Evolutionary conservation across 2,113 vertebrate species (phyloP), one percentile per base, ranked within the genome.

Genomic region (Galemys pyrenaicus): DNA sequence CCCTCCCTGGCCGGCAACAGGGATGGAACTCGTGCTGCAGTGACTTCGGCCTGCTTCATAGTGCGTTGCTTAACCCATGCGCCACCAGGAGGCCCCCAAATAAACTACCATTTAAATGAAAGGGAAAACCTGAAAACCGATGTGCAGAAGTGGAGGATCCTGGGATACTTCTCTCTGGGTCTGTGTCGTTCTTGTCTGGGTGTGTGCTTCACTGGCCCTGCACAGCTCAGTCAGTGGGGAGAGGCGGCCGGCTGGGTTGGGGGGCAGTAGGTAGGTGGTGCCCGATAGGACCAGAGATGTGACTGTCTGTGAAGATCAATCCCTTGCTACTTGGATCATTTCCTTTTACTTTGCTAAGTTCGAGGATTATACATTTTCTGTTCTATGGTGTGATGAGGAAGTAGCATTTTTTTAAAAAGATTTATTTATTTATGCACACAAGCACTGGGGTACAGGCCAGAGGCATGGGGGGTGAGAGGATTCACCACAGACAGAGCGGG

Each of bases 101-200:
- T 24, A 88, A 87, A 56, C 13, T 82, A 13, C 20, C 37, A n/a
- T 73, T 75, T 51, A 60, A 71, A 77, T 70, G 30, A 93, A 70
- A 86, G 41, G 35, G 5, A 22, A 4, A 35, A 20, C 2, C 0
- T 20, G n/a, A 67, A 60, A 39, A n/a, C 0, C 32, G 65, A 81
- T 11, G 6, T n/a, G 16, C 2, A 22, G 19, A 35, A 62, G 9
- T 17, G 44, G 49, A 65, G 35, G 35, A 30, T 60, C 28, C 28
- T 0, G 5, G 58, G 28, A 5, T 54, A 11, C 9, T 85, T 49
- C 74, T 46, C 41, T 70, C 1, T 39, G 49, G 74, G 2, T 44
- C 20, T 39, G 67, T 11, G 15, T 60, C 16, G 32, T 1, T 35
- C 30, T 60, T 54, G 24, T 30, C 12, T 85, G 24, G 28, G 9